Evolutionary conservation across 2,888 invertebrate species (phyloP).

Genomic region (Hypolimnas misippus): DNA sequence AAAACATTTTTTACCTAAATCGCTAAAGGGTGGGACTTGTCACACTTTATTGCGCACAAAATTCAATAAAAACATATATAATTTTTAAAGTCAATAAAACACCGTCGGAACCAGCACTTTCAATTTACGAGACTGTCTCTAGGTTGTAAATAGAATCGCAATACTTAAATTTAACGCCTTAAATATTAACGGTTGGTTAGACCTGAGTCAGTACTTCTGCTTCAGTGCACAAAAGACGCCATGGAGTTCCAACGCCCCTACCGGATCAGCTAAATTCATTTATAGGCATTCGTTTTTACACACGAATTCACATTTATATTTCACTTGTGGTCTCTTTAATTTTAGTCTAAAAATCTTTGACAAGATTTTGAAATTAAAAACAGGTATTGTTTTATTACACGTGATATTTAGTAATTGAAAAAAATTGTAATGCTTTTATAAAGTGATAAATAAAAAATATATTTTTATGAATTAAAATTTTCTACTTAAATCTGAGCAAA

Average conservation of each 20-base stretch:
- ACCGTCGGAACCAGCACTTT: neutral
- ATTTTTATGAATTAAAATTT: too few species aligned
- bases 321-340: neutral
- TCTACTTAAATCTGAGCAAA: too few species aligned
- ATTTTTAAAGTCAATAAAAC: conserved; percentile 2
- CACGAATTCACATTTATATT: conserved; percentile 24
- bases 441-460: too few species aligned
- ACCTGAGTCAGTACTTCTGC: conserved; percentile 19
- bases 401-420: too few species aligned
- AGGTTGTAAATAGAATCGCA: neutral
- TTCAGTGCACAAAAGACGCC: conserved; percentile 29
- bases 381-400: too few species aligned
- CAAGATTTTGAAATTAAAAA: too few species aligned
- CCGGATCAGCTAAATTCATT: conserved; percentile 30
- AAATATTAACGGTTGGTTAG: conserved; percentile 23
- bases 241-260: conserved; percentile 15
- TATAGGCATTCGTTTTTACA: conserved; percentile 32
- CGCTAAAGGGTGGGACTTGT: neutral
- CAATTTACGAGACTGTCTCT: neutral
- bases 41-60: neutral
- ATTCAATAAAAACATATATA: neutral
- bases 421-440: too few species aligned
- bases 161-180: conserved; percentile 12
- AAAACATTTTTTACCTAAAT: neutral
- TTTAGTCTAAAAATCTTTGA: too few species aligned